These are phyloP conservation scores for Drosophila leonis DNA, from an alignment of 2,888 invertebrate species.

Conservation along the genomic window DNA sequence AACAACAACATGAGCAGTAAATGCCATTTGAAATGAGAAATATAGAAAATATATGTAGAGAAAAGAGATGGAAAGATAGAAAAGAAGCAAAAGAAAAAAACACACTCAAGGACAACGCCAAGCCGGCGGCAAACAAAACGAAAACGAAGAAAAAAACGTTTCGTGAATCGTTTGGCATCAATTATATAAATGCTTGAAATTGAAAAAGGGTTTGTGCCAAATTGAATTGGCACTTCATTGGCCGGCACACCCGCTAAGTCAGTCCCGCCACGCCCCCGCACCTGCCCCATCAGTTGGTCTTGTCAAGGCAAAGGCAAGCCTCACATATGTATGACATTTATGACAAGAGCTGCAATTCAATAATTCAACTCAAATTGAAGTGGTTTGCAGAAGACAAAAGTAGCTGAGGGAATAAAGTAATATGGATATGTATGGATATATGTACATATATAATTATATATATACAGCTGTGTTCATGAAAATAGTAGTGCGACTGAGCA, in stretches of 20 bases:
- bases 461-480: too few species aligned
- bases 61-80: not conserved
- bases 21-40: slow-evolving; percentile 4
- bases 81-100: not conserved
- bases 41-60: not conserved
- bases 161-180: slow-evolving; percentile 14
- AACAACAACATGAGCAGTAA: not conserved
- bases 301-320: slow-evolving; percentile 1
- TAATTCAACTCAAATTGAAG: not conserved
- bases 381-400: not conserved
- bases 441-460: not conserved
- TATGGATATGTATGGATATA: not conserved
- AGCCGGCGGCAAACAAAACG: slow-evolving; percentile 53
- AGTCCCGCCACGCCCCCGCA: not conserved
- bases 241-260: not conserved
- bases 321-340: not conserved
- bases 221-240: slow-evolving; percentile 41
- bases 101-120: slow-evolving; percentile 61
- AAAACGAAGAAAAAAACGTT: slow-evolving; percentile 28
- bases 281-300: not conserved
- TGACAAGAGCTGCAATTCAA: slow-evolving; percentile 7
- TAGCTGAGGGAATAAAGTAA: not conserved
- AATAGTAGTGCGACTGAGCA: too few species aligned
- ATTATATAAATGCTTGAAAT: slow-evolving; percentile 31
- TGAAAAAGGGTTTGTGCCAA: slow-evolving; percentile 28